These are phyloP conservation scores for Elysia crispata DNA, from an alignment of 2,888 invertebrate species.

Conservation along the genomic window DNA sequence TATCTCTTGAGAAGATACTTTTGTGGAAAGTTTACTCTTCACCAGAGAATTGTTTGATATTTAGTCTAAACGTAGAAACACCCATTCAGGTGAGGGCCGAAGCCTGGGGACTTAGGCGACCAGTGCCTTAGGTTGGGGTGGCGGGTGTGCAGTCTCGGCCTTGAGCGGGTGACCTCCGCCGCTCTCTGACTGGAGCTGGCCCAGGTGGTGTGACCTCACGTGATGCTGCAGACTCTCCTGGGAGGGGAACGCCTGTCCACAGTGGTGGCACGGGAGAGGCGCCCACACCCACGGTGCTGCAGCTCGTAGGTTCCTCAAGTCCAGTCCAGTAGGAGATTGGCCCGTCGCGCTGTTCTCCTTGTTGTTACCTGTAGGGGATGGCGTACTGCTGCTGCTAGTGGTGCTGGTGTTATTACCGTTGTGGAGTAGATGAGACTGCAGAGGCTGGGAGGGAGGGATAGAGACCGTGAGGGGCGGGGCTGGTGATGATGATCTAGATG, in stretches of 20 bases:
- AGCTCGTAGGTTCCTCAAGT: slow-evolving; percentile 39
- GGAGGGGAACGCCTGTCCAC: slow-evolving; percentile 98
- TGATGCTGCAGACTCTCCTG: slow-evolving; percentile 97
- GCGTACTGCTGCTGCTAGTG: slow-evolving; percentile 24
- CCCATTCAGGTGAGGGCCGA: too few relatives aligned
- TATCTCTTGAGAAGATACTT: too few relatives aligned
- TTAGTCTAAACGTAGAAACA: too few relatives aligned
- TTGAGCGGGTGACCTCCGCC: slow-evolving; percentile 57
- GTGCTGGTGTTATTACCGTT: slow-evolving; percentile 47
- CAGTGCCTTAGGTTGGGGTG: too few relatives aligned
- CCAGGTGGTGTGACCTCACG: slow-evolving; percentile 88
- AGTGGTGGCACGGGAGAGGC: slow-evolving; percentile 80
- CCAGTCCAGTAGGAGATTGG: too few relatives aligned
- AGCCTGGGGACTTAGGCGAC: too few relatives aligned
- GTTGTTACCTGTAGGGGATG: slow-evolving; percentile 43
- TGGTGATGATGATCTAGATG: slow-evolving; percentile 56
- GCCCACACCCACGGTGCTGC: slow-evolving; percentile 74
- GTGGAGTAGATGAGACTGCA: slow-evolving; percentile 55
- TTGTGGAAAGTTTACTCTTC: too few relatives aligned
- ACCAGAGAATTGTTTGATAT: too few relatives aligned
- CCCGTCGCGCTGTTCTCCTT: slow-evolving; percentile 39
- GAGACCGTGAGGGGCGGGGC: slow-evolving; percentile 55
- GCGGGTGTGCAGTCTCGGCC: slow-evolving; percentile 16
- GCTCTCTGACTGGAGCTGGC: slow-evolving; percentile 30
- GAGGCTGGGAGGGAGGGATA: slow-evolving; percentile 55